A percentile compares a stretch with the other conserved stretches of the same genome.
Evolutionary conservation across 2,888 invertebrate species (phyloP).

Genomic region (Panzeria rudis): DNA sequence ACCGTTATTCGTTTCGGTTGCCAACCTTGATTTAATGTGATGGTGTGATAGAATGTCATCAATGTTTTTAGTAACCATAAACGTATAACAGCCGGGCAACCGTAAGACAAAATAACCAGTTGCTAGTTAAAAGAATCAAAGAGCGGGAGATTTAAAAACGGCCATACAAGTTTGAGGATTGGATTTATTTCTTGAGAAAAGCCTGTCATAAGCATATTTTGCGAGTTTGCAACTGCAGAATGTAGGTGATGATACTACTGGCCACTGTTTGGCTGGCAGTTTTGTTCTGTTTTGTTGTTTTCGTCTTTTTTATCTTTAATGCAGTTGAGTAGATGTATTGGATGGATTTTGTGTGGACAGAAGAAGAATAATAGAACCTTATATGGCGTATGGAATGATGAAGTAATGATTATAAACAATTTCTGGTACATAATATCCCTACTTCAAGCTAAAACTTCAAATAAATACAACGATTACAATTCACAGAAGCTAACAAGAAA

Average conservation of each 20-base stretch:
- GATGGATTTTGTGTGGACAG: conserved; percentile 31
- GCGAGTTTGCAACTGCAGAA: conserved; percentile 21
- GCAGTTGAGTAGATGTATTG: conserved; percentile 57
- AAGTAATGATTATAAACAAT: conserved; percentile 61
- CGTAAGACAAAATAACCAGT: conserved; percentile 6
- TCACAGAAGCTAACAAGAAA: conserved; percentile 11
- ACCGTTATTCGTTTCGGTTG: too few relatives aligned
- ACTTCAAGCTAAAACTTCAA: conserved; percentile 6
- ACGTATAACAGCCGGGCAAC: background rate
- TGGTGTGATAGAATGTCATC: conserved; percentile 59
- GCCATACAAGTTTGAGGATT: conserved; percentile 37
- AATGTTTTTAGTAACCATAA: conserved; percentile 38
- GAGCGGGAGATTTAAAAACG: conserved; percentile 48
- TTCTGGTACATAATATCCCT: conserved; percentile 23
- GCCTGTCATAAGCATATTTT: conserved; percentile 67
- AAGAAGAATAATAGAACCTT: conserved; percentile 39
- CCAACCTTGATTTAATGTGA: conserved; percentile 40
- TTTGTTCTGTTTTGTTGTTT: background rate
- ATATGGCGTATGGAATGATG: conserved; percentile 65
- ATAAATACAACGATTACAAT: conserved; percentile 20
- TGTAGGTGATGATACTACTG: conserved; percentile 30
- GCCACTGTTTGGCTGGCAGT: conserved; percentile 43
- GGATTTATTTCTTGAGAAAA: conserved; percentile 65
- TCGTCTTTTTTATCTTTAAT: conserved; percentile 44
- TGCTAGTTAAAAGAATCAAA: conserved; percentile 18